Evolutionary conservation across 2,797 vertebrate species (phyloP).

Genomic region (Fratercula arctica): DNA sequence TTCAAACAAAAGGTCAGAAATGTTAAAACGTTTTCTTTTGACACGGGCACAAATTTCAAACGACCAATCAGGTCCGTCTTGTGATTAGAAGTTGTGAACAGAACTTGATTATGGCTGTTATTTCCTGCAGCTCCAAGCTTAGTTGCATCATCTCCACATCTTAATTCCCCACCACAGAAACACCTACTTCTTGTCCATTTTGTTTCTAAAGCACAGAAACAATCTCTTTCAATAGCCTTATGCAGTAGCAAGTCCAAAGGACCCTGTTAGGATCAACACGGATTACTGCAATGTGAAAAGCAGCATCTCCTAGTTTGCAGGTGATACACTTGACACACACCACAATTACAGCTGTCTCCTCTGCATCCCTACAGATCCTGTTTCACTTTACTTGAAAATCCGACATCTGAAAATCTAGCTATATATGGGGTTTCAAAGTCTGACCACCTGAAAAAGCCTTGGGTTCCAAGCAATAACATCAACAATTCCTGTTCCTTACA

Average conservation of each 20-base stretch:
- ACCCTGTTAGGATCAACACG: accelerated
- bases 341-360: background rate
- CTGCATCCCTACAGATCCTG: background rate
- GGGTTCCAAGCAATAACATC: background rate
- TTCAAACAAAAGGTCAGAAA: constrained; percentile 16
- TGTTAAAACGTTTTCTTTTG: background rate
- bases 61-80: background rate
- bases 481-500: background rate
- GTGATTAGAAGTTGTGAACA: background rate
- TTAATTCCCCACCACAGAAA: background rate
- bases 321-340: background rate
- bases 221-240: background rate
- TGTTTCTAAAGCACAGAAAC: background rate
- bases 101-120: background rate
- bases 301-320: background rate
- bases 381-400: background rate
- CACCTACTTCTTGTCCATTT: background rate
- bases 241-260: background rate
- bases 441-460: background rate
- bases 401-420: background rate
- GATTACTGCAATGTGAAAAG: background rate
- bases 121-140: background rate
- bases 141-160: background rate
- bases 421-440: background rate
- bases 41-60: background rate